Percentiles rank a stretch among this genome's conserved stretches.
phyloP scores from a whole-genome alignment of 2,113 vertebrate species.

The Eubucco bourcierii region DNA sequence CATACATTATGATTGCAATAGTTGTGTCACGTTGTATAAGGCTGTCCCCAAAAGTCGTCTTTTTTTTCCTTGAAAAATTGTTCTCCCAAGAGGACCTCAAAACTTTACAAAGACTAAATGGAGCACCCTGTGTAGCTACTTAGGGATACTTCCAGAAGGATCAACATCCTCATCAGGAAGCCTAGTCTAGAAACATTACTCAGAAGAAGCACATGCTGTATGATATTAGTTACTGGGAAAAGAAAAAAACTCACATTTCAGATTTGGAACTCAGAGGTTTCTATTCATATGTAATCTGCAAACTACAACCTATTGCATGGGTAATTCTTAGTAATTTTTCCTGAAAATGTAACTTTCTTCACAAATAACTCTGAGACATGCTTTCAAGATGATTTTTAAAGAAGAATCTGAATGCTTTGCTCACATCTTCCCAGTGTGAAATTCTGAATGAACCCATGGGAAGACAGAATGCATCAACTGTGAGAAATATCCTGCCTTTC shows the following conservation, averaged over 20 bases:
- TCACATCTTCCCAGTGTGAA: not conserved
- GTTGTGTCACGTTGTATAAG: not conserved
- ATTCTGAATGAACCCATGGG: not conserved
- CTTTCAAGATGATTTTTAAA: not conserved
- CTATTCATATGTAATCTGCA: not conserved
- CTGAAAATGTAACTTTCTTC: not conserved
- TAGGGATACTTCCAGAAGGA: not conserved
- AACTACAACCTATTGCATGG: not conserved
- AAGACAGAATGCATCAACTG: not conserved
- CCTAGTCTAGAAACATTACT: not conserved
- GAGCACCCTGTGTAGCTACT: not conserved
- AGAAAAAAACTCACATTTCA: not conserved
- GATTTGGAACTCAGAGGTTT: not conserved
- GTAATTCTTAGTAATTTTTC: not conserved
- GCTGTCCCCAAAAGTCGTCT: not conserved
- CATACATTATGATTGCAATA: not conserved
- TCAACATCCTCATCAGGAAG: not conserved
- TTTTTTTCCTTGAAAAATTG: not conserved
- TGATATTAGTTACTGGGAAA: not conserved
- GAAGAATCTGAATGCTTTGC: not conserved
- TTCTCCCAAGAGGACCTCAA: not conserved
- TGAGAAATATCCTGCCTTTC: not conserved
- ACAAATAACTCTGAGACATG: not conserved
- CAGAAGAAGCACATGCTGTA: not conserved
- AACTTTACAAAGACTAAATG: not conserved